Evolutionary conservation across 2,113 vertebrate species (phyloP).

Genomic region (Cnemophilus loriae): DNA sequence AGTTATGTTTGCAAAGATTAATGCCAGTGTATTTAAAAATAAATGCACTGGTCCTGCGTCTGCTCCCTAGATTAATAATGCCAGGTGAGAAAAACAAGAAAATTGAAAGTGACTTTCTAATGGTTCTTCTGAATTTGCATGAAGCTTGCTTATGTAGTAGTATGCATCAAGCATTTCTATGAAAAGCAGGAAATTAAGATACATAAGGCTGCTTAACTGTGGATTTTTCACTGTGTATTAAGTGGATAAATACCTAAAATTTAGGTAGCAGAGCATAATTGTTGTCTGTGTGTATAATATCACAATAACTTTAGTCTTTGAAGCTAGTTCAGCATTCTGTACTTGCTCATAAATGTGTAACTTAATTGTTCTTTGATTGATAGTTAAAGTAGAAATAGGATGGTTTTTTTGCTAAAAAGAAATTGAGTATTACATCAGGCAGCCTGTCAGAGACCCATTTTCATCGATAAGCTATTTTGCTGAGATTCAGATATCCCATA

Average conservation of each 20-base stretch:
- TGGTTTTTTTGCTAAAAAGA: not conserved
- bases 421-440: not conserved
- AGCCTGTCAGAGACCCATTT: slow-evolving; percentile 17
- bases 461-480: slow-evolving; percentile 4
- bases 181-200: not conserved
- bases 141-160: slow-evolving; percentile 19
- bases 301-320: not conserved
- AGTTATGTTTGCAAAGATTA: slow-evolving; percentile 65
- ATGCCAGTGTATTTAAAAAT: slow-evolving; percentile 58
- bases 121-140: slow-evolving; percentile 39
- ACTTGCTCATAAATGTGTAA: slow-evolving; percentile 1
- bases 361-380: slow-evolving; percentile 58
- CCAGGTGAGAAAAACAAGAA: slow-evolving; percentile 19
- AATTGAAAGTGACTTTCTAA: slow-evolving; percentile 61
- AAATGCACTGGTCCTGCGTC: slow-evolving; percentile 12
- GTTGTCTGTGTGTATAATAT: not conserved
- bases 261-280: not conserved
- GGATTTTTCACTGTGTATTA: not conserved
- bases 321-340: slow-evolving; percentile 27
- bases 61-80: slow-evolving; percentile 62
- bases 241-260: slow-evolving; percentile 4
- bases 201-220: not conserved
- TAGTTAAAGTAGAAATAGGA: slow-evolving; percentile 27
- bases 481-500: slow-evolving; percentile 4
- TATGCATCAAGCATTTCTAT: not conserved